Base-by-base conservation (phyloP, 2,113 vertebrate genomes). In the Lathamus discolor region DNA sequence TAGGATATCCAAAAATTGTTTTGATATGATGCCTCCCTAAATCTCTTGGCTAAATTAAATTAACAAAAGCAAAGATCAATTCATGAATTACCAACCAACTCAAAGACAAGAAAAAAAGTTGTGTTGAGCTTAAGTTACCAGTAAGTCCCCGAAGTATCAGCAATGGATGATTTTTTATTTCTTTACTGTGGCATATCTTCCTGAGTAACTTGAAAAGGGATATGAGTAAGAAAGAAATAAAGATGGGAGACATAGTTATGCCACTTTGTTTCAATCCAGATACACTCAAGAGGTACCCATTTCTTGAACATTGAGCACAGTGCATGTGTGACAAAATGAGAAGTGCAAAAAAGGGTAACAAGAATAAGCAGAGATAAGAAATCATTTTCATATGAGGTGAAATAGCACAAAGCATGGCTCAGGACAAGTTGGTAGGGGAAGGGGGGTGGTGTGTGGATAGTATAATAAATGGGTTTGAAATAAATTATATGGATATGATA, bases 401-500 rank as follows among this genome's bases (percentile, higher is more conserved):
- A 15, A 63, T 48, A 57, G 48, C 62, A 22, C 11, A 19, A 48
- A 41, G 18, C 18, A 31, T 64, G 13, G 13, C 33, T 49, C 48
- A 57, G 19, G 28, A 44, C 41, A 83, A 57, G 22, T 23, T 18
- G 17, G 9, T 49, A 62, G 31, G 22, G 27, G 15, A 69, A 75
- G 20, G 22, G 20, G 22, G 3, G 4, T 1, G 6, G 10, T 18
- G 10, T 3, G 8, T 1, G 8, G 3, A 43, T 18, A 43, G 23
- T 63, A 10, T 57, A 84, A 49, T 35, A 70, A 70, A 37, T 49
- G n/a, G 9, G 27, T 51, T 63, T 7, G 4, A 57, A 82, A 62
- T 31, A 69, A 81, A 64, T 75, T 43, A 15, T 55, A 49, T 33
- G n/a, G 39, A 81, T 8, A 33, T 55, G 22, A 6, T 33, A 12